phyloP scores from a whole-genome alignment of 2,888 invertebrate species.

The Synanthedon vespiformis region DNA sequence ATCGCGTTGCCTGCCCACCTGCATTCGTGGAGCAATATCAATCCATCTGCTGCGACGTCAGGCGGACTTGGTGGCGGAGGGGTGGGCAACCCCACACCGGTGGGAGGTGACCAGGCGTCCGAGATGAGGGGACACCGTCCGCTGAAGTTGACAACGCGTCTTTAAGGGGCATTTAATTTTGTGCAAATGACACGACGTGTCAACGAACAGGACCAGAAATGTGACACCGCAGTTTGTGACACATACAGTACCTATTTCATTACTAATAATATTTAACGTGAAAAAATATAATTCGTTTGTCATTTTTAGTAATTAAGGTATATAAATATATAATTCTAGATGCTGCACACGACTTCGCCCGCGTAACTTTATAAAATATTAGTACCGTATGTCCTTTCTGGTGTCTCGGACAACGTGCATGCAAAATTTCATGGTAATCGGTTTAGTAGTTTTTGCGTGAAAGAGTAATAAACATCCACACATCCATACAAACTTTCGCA shows the following conservation, averaged over 20 bases:
- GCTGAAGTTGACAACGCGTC: slow-evolving; percentile 36
- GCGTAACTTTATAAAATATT: no score
- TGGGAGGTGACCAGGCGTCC: slow-evolving; percentile 10
- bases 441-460: no score
- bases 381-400: no score
- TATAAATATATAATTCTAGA: neutral
- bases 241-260: no score
- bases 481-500: no score
- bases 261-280: neutral
- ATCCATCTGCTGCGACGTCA: slow-evolving; percentile 47
- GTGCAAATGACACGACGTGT: slow-evolving; percentile 54
- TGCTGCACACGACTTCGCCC: no score
- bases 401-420: no score
- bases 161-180: slow-evolving; percentile 60
- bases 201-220: neutral
- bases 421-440: no score
- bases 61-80: slow-evolving; percentile 8
- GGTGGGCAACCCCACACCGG: slow-evolving; percentile 8
- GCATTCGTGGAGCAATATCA: slow-evolving; percentile 59
- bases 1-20: slow-evolving; percentile 50
- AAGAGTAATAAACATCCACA: no score
- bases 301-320: neutral
- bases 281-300: neutral
- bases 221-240: neutral
- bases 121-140: slow-evolving; percentile 13